Conservation (phyloP, 2,888 invertebrate species). For the Ceraclea dissimilis region DNA sequence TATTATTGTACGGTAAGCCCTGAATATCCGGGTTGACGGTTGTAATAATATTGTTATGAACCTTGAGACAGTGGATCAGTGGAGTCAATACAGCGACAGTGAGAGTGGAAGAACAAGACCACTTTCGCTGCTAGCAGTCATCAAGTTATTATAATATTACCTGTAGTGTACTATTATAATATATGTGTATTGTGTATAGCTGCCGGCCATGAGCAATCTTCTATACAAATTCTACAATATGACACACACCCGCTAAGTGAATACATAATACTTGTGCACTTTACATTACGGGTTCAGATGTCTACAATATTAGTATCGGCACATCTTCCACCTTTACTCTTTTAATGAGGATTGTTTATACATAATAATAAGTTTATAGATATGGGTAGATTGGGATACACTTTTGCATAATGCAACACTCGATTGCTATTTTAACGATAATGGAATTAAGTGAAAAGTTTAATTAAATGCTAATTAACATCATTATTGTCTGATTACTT, state of each 20-base stretch:
- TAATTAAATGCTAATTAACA: no score
- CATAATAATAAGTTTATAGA: no score
- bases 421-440: no score
- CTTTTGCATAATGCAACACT: no score
- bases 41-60: background rate
- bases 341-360: no score
- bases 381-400: no score
- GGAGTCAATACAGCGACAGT: slow-evolving; percentile 6
- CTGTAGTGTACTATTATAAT: background rate
- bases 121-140: background rate
- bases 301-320: no score
- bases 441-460: no score
- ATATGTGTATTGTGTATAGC: background rate
- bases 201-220: slow-evolving; percentile 11
- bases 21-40: slow-evolving; percentile 3
- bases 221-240: background rate
- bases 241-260: background rate
- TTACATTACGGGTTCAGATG: no score
- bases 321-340: no score
- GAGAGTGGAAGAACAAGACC: slow-evolving; percentile 13
- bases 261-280: no score
- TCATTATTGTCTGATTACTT: no score
- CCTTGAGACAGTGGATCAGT: background rate
- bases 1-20: background rate
- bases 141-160: background rate